These are phyloP conservation scores for Coregonus sp. DNA, from an alignment of 2,797 vertebrate species.

Conservation along the genomic window DNA sequence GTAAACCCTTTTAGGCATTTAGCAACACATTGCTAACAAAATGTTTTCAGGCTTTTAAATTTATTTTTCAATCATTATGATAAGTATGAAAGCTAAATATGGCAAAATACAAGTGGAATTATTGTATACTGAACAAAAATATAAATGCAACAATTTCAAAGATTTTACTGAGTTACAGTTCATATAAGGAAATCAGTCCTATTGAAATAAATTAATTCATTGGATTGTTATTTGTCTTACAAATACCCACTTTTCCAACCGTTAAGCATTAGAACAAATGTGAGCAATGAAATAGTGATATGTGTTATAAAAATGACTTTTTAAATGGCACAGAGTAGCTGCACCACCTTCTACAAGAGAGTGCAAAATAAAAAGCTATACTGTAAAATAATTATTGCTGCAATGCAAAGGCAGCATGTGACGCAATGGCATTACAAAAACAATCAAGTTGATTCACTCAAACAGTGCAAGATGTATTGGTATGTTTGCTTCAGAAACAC, in stretches of 20 bases:
- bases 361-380: not conserved
- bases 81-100: constrained; percentile 69
- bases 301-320: not conserved
- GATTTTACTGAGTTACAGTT: too few species aligned
- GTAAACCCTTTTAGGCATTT: constrained; percentile 76
- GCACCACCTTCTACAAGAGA: not conserved
- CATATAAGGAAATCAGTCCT: too few species aligned
- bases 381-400: constrained; percentile 7
- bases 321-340: constrained; percentile 13
- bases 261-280: constrained; percentile 48
- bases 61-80: constrained; percentile 64
- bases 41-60: constrained; percentile 63
- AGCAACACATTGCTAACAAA: constrained; percentile 43
- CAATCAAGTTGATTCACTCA: constrained; percentile 7
- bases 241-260: not conserved
- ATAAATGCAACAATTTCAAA: too few species aligned
- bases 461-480: constrained; percentile 2
- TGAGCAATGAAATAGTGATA: constrained; percentile 18
- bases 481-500: not conserved
- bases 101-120: constrained; percentile 60
- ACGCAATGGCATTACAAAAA: not conserved
- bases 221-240: constrained; percentile 15
- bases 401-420: not conserved
- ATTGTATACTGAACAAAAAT: constrained; percentile 34
- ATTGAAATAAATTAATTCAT: not conserved